Evolutionary conservation across 2,113 vertebrate species (phyloP), one percentile per base, ranked within the genome.

Genomic region (Ailurus styani): DNA sequence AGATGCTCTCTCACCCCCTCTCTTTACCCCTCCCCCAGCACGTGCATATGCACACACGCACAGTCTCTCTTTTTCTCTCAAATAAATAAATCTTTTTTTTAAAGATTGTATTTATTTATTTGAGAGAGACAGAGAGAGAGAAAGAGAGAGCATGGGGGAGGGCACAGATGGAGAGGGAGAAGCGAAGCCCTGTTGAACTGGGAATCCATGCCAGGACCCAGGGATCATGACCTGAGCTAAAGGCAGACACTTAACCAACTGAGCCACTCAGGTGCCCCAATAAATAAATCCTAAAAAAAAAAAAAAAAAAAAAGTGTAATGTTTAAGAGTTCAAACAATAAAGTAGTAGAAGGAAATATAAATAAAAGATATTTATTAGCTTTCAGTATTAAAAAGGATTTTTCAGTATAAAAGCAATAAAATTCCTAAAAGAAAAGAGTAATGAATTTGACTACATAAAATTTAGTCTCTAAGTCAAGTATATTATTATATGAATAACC

Each of bases 381-480:
- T 81, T 89, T 94, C 52, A 40, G 23, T 77, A 52, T 66, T 62
- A 96, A 92, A 55, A 87, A 95, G 12, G 6, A 93, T 87, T 70
- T 95, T 66, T 96, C 7, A 47, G 12, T 72, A 66, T 68, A 73
- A 83, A 91, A 91, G 50, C n/a, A 96, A 70, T 90, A 90, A 68
- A 85, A 91, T 79, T 82, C 11, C 64, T 95, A 88, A 60, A 15
- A 85, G 29, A 92, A 57, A 14, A 86, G 25, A 93, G 85, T 21
- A 64, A 88, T 91, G 14, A 96, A 93, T 84, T 79, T 50, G 25
- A 95, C 42, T 34, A 52, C 15, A 84, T 83, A 96, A 86, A 89
- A 95, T 37, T 55, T 64, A 42, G 55, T 83, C 37, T 84, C 68
- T 52, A 27, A 70, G 34, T 92, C 79, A 91, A 87, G 66, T 79